phyloP scores from a whole-genome alignment of 2,797 vertebrate species.

The Parauchenoglanis punctatus region DNA sequence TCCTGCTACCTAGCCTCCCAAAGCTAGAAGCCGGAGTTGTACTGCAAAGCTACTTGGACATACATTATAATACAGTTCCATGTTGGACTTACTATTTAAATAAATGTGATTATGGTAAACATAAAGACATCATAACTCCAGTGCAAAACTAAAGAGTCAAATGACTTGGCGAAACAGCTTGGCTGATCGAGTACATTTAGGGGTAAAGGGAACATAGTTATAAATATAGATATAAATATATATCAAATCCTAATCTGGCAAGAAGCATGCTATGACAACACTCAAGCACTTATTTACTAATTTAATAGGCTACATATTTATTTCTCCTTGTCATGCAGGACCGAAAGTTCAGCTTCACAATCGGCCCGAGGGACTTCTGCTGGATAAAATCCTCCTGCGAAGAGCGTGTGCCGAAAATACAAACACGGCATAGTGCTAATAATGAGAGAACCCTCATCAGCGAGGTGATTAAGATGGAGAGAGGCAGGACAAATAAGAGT shows the following conservation, averaged over 20 bases:
- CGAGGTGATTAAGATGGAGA: conserved; percentile 51
- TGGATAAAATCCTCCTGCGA: conserved; percentile 38
- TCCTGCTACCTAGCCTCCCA: neutral
- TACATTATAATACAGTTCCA: neutral
- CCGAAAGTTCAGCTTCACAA: conserved; percentile 20
- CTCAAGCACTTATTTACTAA: conserved; percentile 14
- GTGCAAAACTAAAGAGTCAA: neutral
- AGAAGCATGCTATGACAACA: neutral
- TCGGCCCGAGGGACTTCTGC: conserved; percentile 33
- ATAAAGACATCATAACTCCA: neutral
- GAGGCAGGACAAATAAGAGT: conserved; percentile 33
- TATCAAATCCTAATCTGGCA: neutral
- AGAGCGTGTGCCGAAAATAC: conserved; percentile 43
- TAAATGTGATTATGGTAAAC: neutral
- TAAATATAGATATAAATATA: conserved; percentile 15
- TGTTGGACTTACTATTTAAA: neutral
- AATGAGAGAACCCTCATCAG: conserved; percentile 49
- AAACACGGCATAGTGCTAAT: conserved; percentile 36
- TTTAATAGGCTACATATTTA: conserved; percentile 20
- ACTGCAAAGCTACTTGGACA: neutral
- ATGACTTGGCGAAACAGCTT: neutral
- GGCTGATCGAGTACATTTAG: neutral
- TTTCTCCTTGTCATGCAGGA: conserved; percentile 6
- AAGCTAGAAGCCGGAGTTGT: neutral
- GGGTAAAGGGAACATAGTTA: conserved; percentile 5